A percentile compares a stretch with the other conserved stretches of the same genome.
These are phyloP conservation scores for Caenorhabditis drosophilae DNA, from an alignment of 2,888 invertebrate genomes.

Conservation along the genomic window DNA sequence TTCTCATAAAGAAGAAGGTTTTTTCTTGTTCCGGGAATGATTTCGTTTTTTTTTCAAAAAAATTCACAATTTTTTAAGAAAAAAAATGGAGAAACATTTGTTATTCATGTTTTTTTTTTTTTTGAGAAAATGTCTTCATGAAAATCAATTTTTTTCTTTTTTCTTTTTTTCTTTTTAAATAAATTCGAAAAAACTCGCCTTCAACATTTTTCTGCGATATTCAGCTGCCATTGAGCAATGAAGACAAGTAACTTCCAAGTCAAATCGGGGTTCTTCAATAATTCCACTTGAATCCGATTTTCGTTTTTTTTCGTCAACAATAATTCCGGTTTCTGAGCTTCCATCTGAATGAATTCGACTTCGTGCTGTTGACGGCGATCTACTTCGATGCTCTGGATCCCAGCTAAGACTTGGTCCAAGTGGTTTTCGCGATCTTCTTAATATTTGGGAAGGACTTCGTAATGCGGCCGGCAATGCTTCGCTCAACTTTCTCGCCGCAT, in stretches of 20 bases:
- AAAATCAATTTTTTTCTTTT: no score
- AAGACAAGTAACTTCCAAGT: conserved; percentile 43
- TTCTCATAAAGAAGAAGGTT: no score
- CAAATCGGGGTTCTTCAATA: conserved; percentile 49
- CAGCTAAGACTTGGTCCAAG: conserved; percentile 64
- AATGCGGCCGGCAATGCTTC: conserved; percentile 52
- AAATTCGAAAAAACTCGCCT: conserved; percentile 27
- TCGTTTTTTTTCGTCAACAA: conserved; percentile 24
- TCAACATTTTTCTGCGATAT: conserved; percentile 37
- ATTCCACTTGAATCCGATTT: conserved; percentile 33
- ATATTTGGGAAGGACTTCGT: conserved; percentile 48
- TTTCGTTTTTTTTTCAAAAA: no score
- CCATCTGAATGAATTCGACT: conserved; percentile 50
- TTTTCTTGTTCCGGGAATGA: no score
- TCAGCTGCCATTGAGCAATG: conserved; percentile 55
- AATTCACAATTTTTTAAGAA: no score
- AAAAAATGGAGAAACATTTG: no score
- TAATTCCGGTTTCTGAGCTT: conserved; percentile 29
- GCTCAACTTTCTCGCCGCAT: conserved; percentile 42
- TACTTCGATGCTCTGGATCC: conserved; percentile 61
- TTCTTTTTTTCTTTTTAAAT: conserved; percentile 26
- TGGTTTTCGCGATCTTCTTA: conserved; percentile 52
- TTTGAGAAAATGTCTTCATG: no score
- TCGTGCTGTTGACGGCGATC: conserved; percentile 31
- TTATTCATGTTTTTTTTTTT: no score